Percentiles rank a stretch among this genome's conserved stretches.
phyloP scores from a whole-genome alignment of 2,113 vertebrate genomes.

The Apteryx mantelli region DNA sequence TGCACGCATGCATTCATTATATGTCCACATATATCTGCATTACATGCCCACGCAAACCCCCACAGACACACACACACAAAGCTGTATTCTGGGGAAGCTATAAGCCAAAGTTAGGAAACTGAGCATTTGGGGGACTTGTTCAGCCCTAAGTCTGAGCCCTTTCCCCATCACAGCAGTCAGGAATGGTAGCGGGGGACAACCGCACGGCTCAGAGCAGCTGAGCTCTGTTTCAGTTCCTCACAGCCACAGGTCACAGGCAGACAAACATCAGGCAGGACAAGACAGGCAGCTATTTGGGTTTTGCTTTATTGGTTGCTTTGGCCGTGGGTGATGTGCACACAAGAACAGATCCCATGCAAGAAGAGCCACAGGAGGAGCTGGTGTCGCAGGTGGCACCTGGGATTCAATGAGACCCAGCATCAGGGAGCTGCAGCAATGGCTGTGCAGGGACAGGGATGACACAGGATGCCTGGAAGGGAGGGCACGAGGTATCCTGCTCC shows the following conservation, averaged over 20 bases:
- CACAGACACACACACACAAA: no score
- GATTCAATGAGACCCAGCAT: fast-evolving
- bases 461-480: fast-evolving
- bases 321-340: fast-evolving
- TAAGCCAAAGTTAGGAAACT: no score
- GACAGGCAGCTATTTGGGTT: fast-evolving
- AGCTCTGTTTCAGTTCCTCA: neutral
- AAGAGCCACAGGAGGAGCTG: neutral
- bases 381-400: no score
- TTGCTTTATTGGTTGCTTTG: neutral
- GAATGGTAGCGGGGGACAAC: no score
- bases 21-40: no score
- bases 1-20: no score
- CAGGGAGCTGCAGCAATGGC: neutral
- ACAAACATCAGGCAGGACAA: neutral
- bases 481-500: neutral
- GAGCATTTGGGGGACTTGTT: no score
- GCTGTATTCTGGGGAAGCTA: no score
- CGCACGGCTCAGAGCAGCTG: no score
- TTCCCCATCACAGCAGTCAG: no score
- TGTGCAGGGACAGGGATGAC: neutral
- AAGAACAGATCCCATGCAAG: fast-evolving
- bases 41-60: no score
- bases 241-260: fast-evolving
- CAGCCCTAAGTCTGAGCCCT: no score